Percentiles rank a stretch among this genome's conserved stretches.
These are phyloP conservation scores for Macropodus opercularis DNA, from an alignment of 2,797 vertebrate genomes.

Conservation along the genomic window DNA sequence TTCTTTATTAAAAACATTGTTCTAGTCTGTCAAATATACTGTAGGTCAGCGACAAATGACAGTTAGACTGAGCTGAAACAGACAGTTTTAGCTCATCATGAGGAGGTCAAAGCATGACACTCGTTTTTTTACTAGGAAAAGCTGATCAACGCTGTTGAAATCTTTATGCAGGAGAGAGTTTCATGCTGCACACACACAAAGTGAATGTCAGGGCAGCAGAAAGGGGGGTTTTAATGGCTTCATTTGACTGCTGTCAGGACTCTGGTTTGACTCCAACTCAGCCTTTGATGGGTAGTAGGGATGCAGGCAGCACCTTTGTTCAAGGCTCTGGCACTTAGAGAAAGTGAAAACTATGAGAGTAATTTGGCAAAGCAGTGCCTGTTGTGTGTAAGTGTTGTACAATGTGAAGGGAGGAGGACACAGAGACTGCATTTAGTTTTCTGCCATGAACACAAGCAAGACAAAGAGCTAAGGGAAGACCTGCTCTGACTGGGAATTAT, in stretches of 20 bases:
- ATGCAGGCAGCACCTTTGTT: constrained; percentile 67
- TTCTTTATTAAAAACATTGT: too few species aligned
- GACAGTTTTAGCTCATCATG: neutral
- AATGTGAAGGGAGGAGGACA: constrained; percentile 34
- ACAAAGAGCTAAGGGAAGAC: constrained; percentile 65
- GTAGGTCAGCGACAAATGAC: neutral
- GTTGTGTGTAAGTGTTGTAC: constrained; percentile 42
- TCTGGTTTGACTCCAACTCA: constrained; percentile 66
- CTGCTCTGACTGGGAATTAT: constrained; percentile 66
- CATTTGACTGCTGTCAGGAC: constrained; percentile 74
- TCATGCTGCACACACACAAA: constrained; percentile 35
- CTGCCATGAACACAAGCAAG: constrained; percentile 67
- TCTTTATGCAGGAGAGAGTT: constrained; percentile 12
- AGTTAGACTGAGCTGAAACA: neutral
- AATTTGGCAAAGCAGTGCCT: constrained; percentile 54
- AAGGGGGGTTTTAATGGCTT: constrained; percentile 72
- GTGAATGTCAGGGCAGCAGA: constrained; percentile 39
- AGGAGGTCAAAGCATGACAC: neutral
- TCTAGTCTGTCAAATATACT: too few species aligned
- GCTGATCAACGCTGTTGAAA: constrained; percentile 15
- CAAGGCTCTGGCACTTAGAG: constrained; percentile 52
- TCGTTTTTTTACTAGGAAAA: constrained; percentile 14
- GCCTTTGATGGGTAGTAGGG: constrained; percentile 64
- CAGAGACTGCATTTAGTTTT: constrained; percentile 65
- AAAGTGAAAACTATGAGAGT: constrained; percentile 72